Percentiles rank a stretch among this genome's conserved stretches.
Evolutionary conservation across 1,140 invertebrate genomes (phyloP).

Genomic region (Rhopalosiphum maidis): DNA sequence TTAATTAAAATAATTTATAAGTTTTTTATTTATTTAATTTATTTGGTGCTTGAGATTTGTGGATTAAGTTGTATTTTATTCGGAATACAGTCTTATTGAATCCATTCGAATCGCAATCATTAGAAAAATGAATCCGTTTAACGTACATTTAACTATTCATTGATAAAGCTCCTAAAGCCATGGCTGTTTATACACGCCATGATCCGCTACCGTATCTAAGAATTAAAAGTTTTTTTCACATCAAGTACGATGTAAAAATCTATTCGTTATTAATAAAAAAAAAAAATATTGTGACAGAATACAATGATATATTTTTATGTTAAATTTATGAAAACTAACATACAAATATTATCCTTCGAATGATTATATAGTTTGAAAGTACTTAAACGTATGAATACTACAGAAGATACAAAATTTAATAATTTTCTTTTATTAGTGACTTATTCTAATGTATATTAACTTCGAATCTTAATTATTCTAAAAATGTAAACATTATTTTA

Average conservation of each 20-base stretch:
- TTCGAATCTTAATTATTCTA: not conserved
- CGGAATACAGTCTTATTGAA: not conserved
- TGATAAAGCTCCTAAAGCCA: not conserved
- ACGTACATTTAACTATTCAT: not conserved
- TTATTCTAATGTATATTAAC: not conserved
- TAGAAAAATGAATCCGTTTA: not conserved
- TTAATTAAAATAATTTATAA: not conserved
- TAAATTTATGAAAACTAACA: not conserved
- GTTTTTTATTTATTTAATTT: not conserved
- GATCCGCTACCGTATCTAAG: not conserved
- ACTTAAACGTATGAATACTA: not conserved
- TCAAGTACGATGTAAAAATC: not conserved
- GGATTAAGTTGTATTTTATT: not conserved
- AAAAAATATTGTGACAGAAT: not conserved
- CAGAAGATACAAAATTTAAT: not conserved
- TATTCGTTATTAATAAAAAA: not conserved
- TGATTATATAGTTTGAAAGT: not conserved
- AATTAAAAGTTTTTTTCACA: not conserved
- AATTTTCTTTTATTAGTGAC: not conserved
- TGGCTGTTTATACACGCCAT: not conserved
- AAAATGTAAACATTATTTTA: not conserved
- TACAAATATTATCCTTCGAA: not conserved
- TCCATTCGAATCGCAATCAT: not conserved
- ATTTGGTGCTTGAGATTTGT: not conserved
- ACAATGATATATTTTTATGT: not conserved